These are phyloP conservation scores for Tetramorium bicarinatum DNA, from an alignment of 2,888 invertebrate species.

Conservation along the genomic window DNA sequence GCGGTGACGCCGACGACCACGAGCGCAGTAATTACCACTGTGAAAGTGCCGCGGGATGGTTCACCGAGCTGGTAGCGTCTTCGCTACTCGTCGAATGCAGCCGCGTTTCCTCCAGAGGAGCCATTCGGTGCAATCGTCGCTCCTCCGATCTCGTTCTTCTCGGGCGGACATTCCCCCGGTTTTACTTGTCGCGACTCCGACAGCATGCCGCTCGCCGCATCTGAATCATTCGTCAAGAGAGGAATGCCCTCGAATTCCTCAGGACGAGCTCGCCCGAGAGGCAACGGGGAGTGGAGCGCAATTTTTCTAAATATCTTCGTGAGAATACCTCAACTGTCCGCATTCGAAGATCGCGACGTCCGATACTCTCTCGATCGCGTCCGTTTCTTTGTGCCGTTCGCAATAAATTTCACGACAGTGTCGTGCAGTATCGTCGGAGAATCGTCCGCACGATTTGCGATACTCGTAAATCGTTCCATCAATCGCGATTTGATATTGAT, in stretches of 20 bases:
- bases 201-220: background rate
- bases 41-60: background rate
- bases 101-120: background rate
- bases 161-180: background rate
- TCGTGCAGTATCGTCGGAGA: background rate
- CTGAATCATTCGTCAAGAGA: conserved; percentile 1
- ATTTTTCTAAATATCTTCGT: background rate
- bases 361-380: background rate
- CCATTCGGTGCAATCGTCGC: background rate
- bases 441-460: background rate
- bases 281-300: background rate
- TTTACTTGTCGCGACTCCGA: background rate
- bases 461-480: background rate
- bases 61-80: background rate
- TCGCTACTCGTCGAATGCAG: background rate
- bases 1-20: conserved; percentile 20
- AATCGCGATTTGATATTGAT: too few relatives aligned
- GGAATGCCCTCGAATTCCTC: background rate
- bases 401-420: background rate
- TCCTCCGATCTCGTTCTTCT: background rate
- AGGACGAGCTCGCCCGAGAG: background rate
- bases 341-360: conserved; percentile 17
- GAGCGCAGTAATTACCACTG: conserved; percentile 28
- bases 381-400: background rate
- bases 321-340: background rate